Evolutionary conservation across 2,113 vertebrate genomes (phyloP).

Genomic region (Kryptolebias marmoratus): DNA sequence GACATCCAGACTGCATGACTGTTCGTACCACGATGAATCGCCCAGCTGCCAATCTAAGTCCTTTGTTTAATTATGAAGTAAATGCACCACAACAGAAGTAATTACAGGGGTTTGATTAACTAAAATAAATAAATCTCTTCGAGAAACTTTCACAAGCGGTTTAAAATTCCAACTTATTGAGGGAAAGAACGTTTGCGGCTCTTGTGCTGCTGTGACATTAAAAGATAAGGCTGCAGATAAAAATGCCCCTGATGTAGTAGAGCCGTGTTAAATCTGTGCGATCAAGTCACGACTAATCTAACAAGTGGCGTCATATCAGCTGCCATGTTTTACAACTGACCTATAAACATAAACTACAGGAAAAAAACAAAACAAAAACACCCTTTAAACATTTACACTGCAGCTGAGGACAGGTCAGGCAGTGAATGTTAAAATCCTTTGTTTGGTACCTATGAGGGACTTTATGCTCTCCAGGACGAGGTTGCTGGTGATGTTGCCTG

Average conservation of each 20-base stretch:
- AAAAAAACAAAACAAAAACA: neutral
- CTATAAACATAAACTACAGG: neutral
- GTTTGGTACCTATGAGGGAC: slow-evolving; percentile 94
- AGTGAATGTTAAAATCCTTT: neutral
- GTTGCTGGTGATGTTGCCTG: slow-evolving; percentile 93
- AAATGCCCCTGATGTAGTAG: neutral
- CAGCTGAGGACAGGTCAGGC: neutral
- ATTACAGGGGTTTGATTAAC: too few relatives aligned
- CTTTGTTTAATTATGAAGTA: too few relatives aligned
- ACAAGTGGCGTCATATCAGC: neutral
- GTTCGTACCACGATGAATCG: too few relatives aligned
- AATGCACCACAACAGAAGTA: too few relatives aligned
- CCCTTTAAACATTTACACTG: neutral
- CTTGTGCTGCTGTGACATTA: neutral
- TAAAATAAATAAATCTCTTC: too few relatives aligned
- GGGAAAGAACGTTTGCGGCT: neutral
- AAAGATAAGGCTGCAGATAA: neutral
- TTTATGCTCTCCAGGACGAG: slow-evolving; percentile 98
- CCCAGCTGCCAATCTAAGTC: too few relatives aligned
- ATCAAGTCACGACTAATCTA: neutral
- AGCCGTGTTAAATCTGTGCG: neutral
- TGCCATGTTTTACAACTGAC: neutral
- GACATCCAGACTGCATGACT: too few relatives aligned
- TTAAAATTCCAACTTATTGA: neutral
- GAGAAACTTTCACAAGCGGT: too few relatives aligned